A percentile compares a stretch with the other conserved stretches of the same genome.
phyloP scores from a whole-genome alignment of 2,888 invertebrate species.

The Lomographa bimaculata region DNA sequence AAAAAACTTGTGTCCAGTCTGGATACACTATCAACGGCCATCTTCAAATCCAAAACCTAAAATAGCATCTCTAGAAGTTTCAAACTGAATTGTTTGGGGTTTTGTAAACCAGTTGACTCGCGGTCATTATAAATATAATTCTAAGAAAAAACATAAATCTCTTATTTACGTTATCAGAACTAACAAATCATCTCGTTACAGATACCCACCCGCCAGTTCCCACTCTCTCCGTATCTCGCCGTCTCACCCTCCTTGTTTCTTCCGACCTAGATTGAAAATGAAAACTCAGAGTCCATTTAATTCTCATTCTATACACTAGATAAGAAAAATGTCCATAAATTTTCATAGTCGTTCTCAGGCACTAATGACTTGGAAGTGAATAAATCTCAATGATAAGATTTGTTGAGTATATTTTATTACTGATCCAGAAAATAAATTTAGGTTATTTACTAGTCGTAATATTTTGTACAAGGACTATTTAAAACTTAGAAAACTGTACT shows the following conservation, averaged over 20 bases:
- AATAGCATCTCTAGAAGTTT: too few species aligned
- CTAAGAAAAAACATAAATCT: too few species aligned
- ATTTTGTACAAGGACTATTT: too few species aligned
- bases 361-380: slow-evolving; percentile 45
- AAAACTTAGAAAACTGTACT: too few species aligned
- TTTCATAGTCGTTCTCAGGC: slow-evolving; percentile 52
- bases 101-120: too few species aligned
- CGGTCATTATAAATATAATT: too few species aligned
- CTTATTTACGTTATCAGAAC: too few species aligned
- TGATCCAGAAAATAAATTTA: slow-evolving; percentile 25
- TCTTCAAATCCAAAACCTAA: too few species aligned
- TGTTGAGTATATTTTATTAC: slow-evolving; percentile 19
- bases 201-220: slow-evolving; percentile 82
- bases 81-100: too few species aligned
- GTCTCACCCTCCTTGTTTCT: slow-evolving; percentile 69
- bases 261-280: slow-evolving; percentile 82
- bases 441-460: slow-evolving; percentile 16
- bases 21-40: too few species aligned
- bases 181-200: slow-evolving; percentile 39
- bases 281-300: slow-evolving; percentile 77
- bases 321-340: slow-evolving; percentile 69
- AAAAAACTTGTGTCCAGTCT: too few species aligned
- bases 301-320: slow-evolving; percentile 62
- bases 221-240: slow-evolving; percentile 67
- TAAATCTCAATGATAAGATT: slow-evolving; percentile 39